Percentiles rank a stretch among this genome's conserved stretches.
Evolutionary conservation across 2,113 vertebrate genomes (phyloP).

Genomic region (Micronycteris hirsuta): DNA sequence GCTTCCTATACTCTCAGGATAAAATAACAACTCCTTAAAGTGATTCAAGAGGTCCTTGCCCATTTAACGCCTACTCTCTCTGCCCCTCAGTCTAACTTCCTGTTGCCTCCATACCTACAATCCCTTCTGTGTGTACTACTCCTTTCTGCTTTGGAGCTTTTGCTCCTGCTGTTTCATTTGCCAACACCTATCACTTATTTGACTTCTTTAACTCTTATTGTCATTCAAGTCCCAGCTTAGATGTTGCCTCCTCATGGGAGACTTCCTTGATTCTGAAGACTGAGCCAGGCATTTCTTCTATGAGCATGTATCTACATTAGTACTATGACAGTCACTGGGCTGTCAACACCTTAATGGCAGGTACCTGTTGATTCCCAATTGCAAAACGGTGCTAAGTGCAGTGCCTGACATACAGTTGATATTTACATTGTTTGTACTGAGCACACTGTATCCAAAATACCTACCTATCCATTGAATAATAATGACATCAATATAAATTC

Average conservation of each 20-base stretch:
- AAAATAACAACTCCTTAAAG: not conserved
- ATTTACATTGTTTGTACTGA: not conserved
- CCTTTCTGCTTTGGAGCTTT: not conserved
- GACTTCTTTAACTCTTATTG: not conserved
- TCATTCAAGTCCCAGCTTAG: not conserved
- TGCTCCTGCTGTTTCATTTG: not conserved
- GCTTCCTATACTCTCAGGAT: not conserved
- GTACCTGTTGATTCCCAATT: not conserved
- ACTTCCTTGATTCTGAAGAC: not conserved
- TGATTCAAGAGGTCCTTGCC: not conserved
- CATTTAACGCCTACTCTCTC: not conserved
- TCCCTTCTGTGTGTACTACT: not conserved
- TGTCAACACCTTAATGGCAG: not conserved
- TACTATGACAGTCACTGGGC: not conserved
- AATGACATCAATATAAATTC: constrained; percentile 48
- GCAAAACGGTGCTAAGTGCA: not conserved
- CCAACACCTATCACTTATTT: not conserved
- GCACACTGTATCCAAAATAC: constrained; percentile 45
- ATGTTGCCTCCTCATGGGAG: not conserved
- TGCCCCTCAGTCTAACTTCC: not conserved
- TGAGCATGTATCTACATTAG: not conserved
- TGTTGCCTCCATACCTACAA: not conserved
- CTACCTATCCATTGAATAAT: constrained; percentile 13
- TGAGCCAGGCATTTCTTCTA: not conserved
- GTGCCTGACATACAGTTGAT: not conserved